phyloP scores from a whole-genome alignment of 2,113 vertebrate genomes.

The Lipotes vexillifer region DNA sequence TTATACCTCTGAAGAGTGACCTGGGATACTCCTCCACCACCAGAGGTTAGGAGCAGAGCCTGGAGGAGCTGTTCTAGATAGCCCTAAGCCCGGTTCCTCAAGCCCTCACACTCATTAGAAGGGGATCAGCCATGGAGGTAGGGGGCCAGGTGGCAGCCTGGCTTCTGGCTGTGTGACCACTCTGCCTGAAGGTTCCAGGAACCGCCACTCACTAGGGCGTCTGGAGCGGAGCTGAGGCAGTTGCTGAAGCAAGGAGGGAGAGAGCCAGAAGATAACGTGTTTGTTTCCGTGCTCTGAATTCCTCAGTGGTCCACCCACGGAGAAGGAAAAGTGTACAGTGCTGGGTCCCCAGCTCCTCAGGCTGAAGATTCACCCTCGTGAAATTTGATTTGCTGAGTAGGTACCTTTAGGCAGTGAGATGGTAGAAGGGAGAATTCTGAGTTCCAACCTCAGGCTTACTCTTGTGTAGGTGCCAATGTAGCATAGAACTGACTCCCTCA shows the following conservation, averaged over 20 bases:
- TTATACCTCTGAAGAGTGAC: not conserved
- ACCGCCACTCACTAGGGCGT: not conserved
- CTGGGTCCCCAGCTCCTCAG: not conserved
- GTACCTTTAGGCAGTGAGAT: not conserved
- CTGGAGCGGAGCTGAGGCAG: not conserved
- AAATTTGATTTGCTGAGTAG: not conserved
- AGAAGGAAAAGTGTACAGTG: not conserved
- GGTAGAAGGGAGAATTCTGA: not conserved
- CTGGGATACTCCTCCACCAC: not conserved
- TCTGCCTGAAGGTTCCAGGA: not conserved
- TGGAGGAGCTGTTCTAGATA: not conserved
- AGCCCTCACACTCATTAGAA: not conserved
- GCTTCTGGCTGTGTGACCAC: not conserved
- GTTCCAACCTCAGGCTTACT: not conserved
- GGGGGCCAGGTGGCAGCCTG: not conserved
- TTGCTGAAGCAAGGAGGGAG: not conserved
- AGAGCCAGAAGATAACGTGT: not conserved
- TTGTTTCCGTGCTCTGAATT: not conserved
- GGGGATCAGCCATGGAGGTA: not conserved
- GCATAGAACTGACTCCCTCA: not conserved
- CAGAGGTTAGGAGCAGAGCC: not conserved
- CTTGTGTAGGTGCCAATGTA: rapidly evolving
- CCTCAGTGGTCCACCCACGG: not conserved
- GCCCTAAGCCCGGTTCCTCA: not conserved
- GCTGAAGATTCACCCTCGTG: not conserved